Evolutionary conservation across 53 echinoderm and acorn worm genomes (phyloP), one percentile per base, ranked within the genome.

Genomic region (Stichopus horrens): DNA sequence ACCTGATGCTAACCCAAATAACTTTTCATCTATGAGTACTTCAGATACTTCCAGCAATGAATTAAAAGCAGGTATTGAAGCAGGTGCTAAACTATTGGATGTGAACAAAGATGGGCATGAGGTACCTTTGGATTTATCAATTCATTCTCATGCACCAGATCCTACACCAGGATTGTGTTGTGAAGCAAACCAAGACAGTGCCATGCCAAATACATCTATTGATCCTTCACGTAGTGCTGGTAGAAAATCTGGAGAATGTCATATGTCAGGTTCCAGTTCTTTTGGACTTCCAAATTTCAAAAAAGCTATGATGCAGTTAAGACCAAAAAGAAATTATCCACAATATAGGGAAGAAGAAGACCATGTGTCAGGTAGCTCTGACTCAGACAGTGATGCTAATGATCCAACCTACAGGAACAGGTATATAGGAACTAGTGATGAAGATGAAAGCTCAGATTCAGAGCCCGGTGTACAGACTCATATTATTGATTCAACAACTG

Each of bases 301-400:
- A 10, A 63, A 63, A 63, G 10, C 11, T 63, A 13, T 63, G 63
- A 10, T 10, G 10, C 63, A 63, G 63, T 13, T 63, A 13, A 63
- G 63, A 16, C 63, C 10, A 63, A 63, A 16, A 4, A 63, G 63
- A 63, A 63, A 63, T 13, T 16, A 16, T 16, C 63, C 63, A 63
- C 11, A 10, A 13, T 63, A 10, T 63, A 63, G 63, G 10, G 63
- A 63, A 13, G 6, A 63, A 63, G 11, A 59, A 11, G 59, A 71
- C 18, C 6, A 71, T 71, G 71, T 18, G 18, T 71, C 71, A n/a
- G 71, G 19, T 4, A 78, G 55, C 54, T 53, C 11, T 11, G 78
- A 78, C 51, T 78, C 79, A 79, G 79, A 52, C 16, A 78, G 78
- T 53, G 78, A 78, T 78, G 78, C 54, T 9, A 54, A 78, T 53